Percentiles rank a stretch among this genome's conserved stretches.
Evolutionary conservation across 2,113 vertebrate species (phyloP).

Genomic region (Poecile atricapillus): DNA sequence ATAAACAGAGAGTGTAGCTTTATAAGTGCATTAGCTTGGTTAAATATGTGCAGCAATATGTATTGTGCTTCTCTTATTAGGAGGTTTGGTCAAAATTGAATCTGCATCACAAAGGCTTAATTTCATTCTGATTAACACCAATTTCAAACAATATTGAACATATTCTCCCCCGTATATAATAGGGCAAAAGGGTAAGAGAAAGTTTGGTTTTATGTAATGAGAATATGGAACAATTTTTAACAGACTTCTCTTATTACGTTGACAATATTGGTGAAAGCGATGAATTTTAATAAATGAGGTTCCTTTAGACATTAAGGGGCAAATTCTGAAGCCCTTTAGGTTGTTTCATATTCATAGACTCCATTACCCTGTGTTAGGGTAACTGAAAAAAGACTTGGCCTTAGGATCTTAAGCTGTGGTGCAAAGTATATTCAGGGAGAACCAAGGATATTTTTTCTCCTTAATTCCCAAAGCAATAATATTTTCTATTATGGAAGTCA

Average conservation of each 20-base stretch:
- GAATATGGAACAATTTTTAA: not conserved
- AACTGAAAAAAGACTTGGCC: not conserved
- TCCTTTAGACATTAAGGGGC: not conserved
- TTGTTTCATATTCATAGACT: not conserved
- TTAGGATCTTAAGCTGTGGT: not conserved
- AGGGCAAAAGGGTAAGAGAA: not conserved
- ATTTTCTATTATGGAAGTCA: not conserved
- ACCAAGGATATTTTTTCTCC: not conserved
- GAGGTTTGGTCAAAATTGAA: fast-evolving
- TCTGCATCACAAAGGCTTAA: not conserved
- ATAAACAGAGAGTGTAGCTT: not conserved
- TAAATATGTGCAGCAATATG: not conserved
- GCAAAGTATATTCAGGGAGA: not conserved
- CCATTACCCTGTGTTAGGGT: not conserved
- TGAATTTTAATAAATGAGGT: not conserved
- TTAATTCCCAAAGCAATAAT: not conserved
- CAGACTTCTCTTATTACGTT: not conserved
- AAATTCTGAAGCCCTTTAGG: not conserved
- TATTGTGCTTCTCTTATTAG: not conserved
- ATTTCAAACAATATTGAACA: not conserved
- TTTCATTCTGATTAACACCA: not conserved
- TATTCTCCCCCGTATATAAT: not conserved
- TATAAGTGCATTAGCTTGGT: not conserved
- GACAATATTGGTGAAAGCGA: not conserved
- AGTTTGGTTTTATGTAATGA: not conserved